Conservation (phyloP, 2,888 invertebrate genomes). For the Tinea trinotella region DNA sequence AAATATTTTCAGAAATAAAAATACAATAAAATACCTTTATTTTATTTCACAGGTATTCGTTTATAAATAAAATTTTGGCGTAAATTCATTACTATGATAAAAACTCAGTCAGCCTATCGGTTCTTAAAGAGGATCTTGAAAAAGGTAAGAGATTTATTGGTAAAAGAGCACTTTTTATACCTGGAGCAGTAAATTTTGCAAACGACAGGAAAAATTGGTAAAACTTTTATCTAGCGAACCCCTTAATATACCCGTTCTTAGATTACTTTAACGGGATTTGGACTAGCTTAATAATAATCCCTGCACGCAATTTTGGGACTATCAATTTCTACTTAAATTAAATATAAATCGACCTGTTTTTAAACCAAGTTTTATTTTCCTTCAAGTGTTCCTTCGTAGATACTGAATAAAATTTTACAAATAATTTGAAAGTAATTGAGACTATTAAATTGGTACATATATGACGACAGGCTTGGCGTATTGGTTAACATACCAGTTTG, state of each 20-base stretch:
- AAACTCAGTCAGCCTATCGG: constrained; percentile 6
- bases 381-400: too few relatives aligned
- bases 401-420: too few relatives aligned
- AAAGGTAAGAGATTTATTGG: constrained; percentile 17
- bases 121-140: constrained; percentile 15
- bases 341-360: too few relatives aligned
- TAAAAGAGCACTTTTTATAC: constrained; percentile 14
- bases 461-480: too few relatives aligned
- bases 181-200: constrained; percentile 17
- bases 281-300: neutral
- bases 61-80: neutral
- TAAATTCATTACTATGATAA: neutral
- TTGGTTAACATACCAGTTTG: too few relatives aligned
- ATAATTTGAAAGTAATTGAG: too few relatives aligned
- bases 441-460: too few relatives aligned
- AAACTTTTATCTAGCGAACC: constrained; percentile 10
- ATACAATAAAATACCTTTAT: too few relatives aligned
- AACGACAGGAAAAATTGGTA: constrained; percentile 15
- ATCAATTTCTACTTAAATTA: too few relatives aligned
- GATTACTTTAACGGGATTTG: neutral
- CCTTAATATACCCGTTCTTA: constrained; percentile 1
- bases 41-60: too few relatives aligned
- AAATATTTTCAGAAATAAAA: too few relatives aligned
- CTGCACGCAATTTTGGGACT: neutral
- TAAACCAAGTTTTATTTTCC: too few relatives aligned